phyloP scores from a whole-genome alignment of 2,888 invertebrate species.

The Dysmachus trigonus region DNA sequence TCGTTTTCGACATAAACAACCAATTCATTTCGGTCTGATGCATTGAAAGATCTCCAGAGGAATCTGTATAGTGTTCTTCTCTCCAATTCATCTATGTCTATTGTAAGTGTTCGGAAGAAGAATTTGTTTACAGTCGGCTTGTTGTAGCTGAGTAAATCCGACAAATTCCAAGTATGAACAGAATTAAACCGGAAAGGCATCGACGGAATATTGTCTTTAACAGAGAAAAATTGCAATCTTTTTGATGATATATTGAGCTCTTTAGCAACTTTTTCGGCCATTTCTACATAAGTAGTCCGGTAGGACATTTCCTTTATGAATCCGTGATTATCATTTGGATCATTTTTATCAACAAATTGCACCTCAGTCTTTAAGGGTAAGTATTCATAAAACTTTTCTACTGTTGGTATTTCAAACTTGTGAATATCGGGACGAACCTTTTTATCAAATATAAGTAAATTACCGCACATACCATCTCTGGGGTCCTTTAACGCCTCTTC shows the following conservation, averaged over 20 bases:
- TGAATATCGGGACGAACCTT: slow-evolving; percentile 71
- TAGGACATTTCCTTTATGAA: slow-evolving; percentile 93
- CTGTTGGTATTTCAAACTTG: slow-evolving; percentile 74
- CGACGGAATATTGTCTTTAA: not conserved
- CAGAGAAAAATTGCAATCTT: slow-evolving; percentile 80
- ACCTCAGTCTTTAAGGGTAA: slow-evolving; percentile 90
- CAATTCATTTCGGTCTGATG: not conserved
- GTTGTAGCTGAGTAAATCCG: slow-evolving; percentile 86
- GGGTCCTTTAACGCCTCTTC: slow-evolving; percentile 74
- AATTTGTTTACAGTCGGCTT: slow-evolving; percentile 94
- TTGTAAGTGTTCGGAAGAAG: slow-evolving; percentile 96
- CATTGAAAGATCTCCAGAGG: not conserved
- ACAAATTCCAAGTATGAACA: slow-evolving; percentile 74
- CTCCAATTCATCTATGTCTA: slow-evolving; percentile 96
- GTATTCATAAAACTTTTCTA: slow-evolving; percentile 93
- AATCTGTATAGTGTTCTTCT: slow-evolving; percentile 93
- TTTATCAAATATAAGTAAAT: slow-evolving; percentile 92
- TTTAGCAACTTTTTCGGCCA: slow-evolving; percentile 91
- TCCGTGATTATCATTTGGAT: slow-evolving; percentile 85
- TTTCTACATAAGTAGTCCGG: slow-evolving; percentile 93
- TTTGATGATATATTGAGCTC: slow-evolving; percentile 92
- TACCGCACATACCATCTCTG: slow-evolving; percentile 66
- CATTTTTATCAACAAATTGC: slow-evolving; percentile 94
- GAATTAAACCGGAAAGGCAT: slow-evolving; percentile 4
- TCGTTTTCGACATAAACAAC: slow-evolving; percentile 88